phyloP scores from a whole-genome alignment of 2,888 invertebrate genomes.

The Epistrophe grossulariae region DNA sequence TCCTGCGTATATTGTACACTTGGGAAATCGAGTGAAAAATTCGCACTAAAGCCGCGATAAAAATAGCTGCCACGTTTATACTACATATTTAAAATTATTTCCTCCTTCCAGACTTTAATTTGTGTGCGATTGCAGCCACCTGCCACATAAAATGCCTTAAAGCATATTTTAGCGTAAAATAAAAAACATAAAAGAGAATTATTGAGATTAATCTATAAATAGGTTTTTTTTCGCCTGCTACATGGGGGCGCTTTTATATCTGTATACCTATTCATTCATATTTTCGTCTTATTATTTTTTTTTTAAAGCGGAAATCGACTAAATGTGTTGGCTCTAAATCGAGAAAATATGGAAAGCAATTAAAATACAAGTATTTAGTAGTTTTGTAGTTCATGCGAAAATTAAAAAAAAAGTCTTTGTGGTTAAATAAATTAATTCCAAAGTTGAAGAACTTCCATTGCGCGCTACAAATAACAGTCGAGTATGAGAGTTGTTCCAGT shows the following conservation, averaged over 20 bases:
- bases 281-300: conserved; percentile 1
- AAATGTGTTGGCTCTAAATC: not conserved
- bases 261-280: conserved; percentile 22
- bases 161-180: conserved; percentile 11
- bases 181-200: conserved; percentile 32
- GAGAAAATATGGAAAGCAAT: conserved; percentile 45
- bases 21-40: conserved; percentile 32
- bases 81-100: conserved; percentile 3
- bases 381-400: conserved; percentile 6
- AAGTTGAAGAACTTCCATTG: conserved; percentile 42
- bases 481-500: conserved; percentile 7
- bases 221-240: conserved; percentile 27
- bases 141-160: conserved; percentile 45
- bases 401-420: not conserved
- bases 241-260: conserved; percentile 10
- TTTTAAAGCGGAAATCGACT: conserved; percentile 12
- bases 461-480: conserved; percentile 10
- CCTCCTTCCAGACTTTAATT: conserved; percentile 49
- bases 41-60: conserved; percentile 22
- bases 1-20: not conserved
- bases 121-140: conserved; percentile 52
- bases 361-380: conserved; percentile 31
- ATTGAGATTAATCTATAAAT: conserved; percentile 54
- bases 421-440: conserved; percentile 40
- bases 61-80: conserved; percentile 29